Percentiles rank a stretch among this genome's conserved stretches.
Evolutionary conservation across 2,888 invertebrate species (phyloP).

Genomic region (Iphiclides podalirius): DNA sequence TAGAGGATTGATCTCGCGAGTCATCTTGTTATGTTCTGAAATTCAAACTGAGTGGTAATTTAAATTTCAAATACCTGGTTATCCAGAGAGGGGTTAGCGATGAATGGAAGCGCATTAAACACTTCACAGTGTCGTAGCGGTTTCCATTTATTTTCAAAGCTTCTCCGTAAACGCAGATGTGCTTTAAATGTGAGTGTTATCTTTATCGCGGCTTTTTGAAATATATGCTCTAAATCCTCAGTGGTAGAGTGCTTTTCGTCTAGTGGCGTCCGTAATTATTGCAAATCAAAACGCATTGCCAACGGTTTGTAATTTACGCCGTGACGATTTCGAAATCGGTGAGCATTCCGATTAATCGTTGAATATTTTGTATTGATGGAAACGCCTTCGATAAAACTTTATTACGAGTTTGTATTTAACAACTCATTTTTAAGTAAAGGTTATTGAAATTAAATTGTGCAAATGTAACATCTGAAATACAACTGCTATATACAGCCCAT

Average conservation of each 20-base stretch:
- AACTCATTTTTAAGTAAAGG: too few species aligned
- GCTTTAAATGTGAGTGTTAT: slow-evolving; percentile 10
- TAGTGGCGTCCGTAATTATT: not conserved
- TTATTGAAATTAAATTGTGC: too few species aligned
- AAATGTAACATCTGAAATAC: too few species aligned
- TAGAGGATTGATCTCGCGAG: slow-evolving; percentile 6
- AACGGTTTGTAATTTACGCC: not conserved
- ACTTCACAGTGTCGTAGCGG: slow-evolving; percentile 16
- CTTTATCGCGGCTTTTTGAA: slow-evolving; percentile 9
- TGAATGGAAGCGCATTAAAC: slow-evolving; percentile 45
- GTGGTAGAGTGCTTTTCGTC: not conserved
- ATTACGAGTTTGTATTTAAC: too few species aligned
- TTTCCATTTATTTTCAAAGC: slow-evolving; percentile 11
- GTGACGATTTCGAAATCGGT: too few species aligned
- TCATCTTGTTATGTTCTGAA: not conserved
- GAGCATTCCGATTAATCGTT: too few species aligned
- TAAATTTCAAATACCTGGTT: slow-evolving; percentile 63
- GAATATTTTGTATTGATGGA: too few species aligned
- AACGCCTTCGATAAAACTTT: too few species aligned
- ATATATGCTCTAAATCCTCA: slow-evolving; percentile 1
- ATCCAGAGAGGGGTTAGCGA: slow-evolving; percentile 58
- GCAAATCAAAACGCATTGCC: not conserved
- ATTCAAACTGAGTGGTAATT: slow-evolving; percentile 38
- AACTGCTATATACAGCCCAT: too few species aligned
- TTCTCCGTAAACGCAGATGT: slow-evolving; percentile 6